phyloP scores from a whole-genome alignment of 2,113 vertebrate species.

The Pycnonotus jocosus region DNA sequence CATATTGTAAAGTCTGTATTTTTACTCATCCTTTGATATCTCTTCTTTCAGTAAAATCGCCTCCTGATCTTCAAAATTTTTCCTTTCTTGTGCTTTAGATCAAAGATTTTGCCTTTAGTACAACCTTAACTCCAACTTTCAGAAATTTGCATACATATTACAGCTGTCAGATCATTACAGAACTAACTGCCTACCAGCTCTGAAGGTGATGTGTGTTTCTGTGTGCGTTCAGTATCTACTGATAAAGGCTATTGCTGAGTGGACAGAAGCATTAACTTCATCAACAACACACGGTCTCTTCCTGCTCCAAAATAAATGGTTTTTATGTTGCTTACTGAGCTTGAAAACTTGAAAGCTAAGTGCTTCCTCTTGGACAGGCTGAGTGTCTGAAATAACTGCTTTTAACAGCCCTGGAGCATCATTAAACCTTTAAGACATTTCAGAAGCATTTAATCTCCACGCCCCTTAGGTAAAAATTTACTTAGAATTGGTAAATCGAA shows the following conservation, averaged over 20 bases:
- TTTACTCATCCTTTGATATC: neutral
- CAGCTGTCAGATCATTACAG: neutral
- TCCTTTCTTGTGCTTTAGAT: neutral
- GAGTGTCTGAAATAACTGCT: conserved; percentile 18
- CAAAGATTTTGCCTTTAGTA: neutral
- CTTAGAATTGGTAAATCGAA: conserved; percentile 1
- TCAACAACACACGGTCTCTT: neutral
- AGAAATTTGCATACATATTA: neutral
- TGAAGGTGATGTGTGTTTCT: neutral
- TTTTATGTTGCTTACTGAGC: conserved; percentile 36
- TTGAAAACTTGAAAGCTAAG: conserved; percentile 50
- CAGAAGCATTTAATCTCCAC: neutral
- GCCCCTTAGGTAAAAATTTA: neutral
- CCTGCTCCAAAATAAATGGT: neutral
- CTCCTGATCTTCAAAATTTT: neutral
- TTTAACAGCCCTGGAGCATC: conserved; percentile 9
- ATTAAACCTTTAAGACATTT: conserved; percentile 10
- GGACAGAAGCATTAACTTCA: conserved; percentile 12
- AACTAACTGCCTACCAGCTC: neutral
- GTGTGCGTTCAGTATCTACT: neutral
- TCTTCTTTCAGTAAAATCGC: neutral
- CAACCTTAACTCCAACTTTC: neutral
- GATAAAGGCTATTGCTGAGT: conserved; percentile 28
- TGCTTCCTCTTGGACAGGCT: conserved; percentile 6
- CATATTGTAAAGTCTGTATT: neutral